Conservation (phyloP, 2,797 vertebrate genomes). For the Bryconaethiops microstoma region DNA sequence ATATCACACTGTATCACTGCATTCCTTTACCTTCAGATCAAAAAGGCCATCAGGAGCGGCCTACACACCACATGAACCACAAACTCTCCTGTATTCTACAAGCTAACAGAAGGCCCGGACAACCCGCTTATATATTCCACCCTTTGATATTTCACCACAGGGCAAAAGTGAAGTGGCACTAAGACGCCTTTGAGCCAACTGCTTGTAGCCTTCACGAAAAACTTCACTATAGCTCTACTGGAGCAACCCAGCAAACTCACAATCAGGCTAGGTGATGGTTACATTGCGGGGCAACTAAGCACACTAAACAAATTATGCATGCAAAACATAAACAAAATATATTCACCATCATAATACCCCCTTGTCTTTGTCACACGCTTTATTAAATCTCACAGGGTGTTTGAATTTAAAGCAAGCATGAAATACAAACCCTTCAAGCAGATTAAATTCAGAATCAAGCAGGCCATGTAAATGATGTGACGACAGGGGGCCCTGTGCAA, state of each 20-base stretch:
- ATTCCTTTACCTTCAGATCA: slow-evolving; percentile 68
- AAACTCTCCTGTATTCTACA: slow-evolving; percentile 10
- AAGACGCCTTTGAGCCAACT: neutral
- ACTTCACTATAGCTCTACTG: neutral
- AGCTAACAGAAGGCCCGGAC: slow-evolving; percentile 53
- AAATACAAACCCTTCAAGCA: slow-evolving; percentile 85
- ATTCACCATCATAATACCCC: slow-evolving; percentile 34
- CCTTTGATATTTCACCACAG: slow-evolving; percentile 68
- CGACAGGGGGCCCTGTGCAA: slow-evolving; percentile 78
- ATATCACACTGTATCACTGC: slow-evolving; percentile 38
- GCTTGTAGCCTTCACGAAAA: neutral
- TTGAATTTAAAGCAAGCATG: slow-evolving; percentile 85
- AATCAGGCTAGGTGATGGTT: neutral
- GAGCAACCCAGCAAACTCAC: neutral
- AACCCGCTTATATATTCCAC: slow-evolving; percentile 71
- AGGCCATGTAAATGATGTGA: slow-evolving; percentile 85
- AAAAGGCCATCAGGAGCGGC: slow-evolving; percentile 66
- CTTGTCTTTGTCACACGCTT: slow-evolving; percentile 63
- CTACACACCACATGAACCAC: neutral
- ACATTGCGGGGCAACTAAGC: slow-evolving; percentile 7
- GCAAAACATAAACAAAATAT: slow-evolving; percentile 51
- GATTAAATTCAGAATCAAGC: slow-evolving; percentile 85
- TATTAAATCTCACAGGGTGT: slow-evolving; percentile 77
- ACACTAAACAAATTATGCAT: slow-evolving; percentile 38
- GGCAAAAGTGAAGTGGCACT: slow-evolving; percentile 42